Conservation (phyloP, 2,797 vertebrate genomes). For the Acipenser transmontanus region DNA sequence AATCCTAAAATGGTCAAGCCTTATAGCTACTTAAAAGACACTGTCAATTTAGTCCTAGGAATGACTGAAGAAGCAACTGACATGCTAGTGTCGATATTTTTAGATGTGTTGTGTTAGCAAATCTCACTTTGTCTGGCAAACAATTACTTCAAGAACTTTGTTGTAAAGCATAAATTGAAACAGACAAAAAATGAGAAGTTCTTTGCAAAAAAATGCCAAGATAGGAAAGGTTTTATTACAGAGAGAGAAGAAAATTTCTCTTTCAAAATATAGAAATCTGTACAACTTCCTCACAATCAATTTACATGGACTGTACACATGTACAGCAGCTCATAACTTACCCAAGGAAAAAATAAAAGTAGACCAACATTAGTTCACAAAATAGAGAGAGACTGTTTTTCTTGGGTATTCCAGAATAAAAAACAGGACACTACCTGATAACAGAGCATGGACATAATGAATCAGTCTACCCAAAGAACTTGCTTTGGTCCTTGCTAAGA, state of each 20-base stretch:
- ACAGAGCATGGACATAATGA: slow-evolving; percentile 66
- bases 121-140: no score
- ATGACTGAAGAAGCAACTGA: no score
- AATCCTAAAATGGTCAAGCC: no score
- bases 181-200: not conserved
- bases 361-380: slow-evolving; percentile 97
- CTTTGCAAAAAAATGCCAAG: slow-evolving; percentile 81
- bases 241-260: slow-evolving; percentile 91
- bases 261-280: slow-evolving; percentile 99
- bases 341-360: slow-evolving; percentile 84
- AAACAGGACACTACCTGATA: slow-evolving; percentile 59
- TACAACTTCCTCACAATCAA: slow-evolving; percentile 99
- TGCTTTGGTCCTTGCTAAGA: slow-evolving; percentile 71
- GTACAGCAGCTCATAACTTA: slow-evolving; percentile 99
- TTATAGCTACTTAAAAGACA: no score
- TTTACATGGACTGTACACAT: slow-evolving; percentile 99
- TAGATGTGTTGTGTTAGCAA: no score
- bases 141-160: no score
- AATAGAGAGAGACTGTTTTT: slow-evolving; percentile 77
- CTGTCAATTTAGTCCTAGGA: no score
- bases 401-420: slow-evolving; percentile 66
- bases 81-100: no score
- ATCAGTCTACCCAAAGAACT: slow-evolving; percentile 62
- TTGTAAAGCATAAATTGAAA: not conserved
- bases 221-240: slow-evolving; percentile 99